Evolutionary conservation across 2,113 vertebrate species (phyloP), one percentile per base, ranked within the genome.

Genomic region (Albula goreensis): DNA sequence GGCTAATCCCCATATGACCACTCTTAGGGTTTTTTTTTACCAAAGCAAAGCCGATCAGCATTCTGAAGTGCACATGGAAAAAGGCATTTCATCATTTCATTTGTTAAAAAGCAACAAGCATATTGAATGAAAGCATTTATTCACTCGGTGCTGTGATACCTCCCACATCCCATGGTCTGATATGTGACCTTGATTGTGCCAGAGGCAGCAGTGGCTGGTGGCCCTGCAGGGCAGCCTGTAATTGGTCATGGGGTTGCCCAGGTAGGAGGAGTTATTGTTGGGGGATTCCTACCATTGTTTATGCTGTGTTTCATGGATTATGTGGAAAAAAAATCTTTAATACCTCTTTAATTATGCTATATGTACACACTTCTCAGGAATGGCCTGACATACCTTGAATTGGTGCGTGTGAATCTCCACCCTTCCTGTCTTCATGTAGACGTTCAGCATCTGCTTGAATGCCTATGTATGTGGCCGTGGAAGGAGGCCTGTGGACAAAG

Each of bases 401-500:
- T 84, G 93, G 87, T 89, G 95, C 93, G 41, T 93, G 88, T 4
- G 95, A 93, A 89, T 98, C 95, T 84, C 96, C 95, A 70, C 97
- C 97, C 90, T 96, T 98, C 84, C 97, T 95, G 80, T 97, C 97
- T 92, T 99, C 96, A 66, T 96, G 95, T 84, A 99, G 93, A 90
- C 92, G 93, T 87, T 97, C 96, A 9, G 94, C 87, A 88, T 98
- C 96, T 77, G 95, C 93, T 86, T 95, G 94, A 86, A 96, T 92
- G 78, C 96, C 94, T 87, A 99, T 93, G 81, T 96, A 98, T 93
- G 92, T 99, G 83, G 96, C 96, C 50, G 97, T 99, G 60, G 98
- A 99, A 51, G 97, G 96, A 88, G 98, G 96, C 78, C 98, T 99
- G 89, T 31, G 86, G 93, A 80, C 13, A 88, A 90, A 90, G 9